These are phyloP conservation scores for Sebastes aleutianus DNA, from an alignment of 2,797 vertebrate genomes.

Conservation along the genomic window DNA sequence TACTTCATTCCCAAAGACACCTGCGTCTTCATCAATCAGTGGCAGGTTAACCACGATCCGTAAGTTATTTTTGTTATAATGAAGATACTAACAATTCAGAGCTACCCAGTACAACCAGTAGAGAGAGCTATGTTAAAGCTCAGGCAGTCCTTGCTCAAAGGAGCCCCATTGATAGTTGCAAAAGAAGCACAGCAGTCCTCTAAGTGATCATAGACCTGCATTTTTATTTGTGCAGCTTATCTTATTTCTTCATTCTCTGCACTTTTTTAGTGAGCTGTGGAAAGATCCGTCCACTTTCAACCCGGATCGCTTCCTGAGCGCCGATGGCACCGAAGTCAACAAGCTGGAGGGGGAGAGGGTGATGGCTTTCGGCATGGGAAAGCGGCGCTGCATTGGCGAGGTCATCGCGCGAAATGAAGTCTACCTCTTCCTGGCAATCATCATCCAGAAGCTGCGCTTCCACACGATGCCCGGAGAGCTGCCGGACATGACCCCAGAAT, in stretches of 20 bases:
- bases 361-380: constrained; percentile 88
- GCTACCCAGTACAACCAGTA: background rate
- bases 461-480: constrained; percentile 64
- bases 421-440: constrained; percentile 89
- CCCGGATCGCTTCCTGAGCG: constrained; percentile 88
- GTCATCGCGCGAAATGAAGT: constrained; percentile 88
- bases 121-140: background rate
- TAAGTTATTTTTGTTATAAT: constrained; percentile 78
- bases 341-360: constrained; percentile 85
- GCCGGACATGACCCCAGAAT: constrained; percentile 88
- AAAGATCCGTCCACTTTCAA: constrained; percentile 87
- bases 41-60: constrained; percentile 95
- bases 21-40: constrained; percentile 96
- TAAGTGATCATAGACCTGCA: background rate
- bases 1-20: constrained; percentile 92
- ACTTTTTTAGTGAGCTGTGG: constrained; percentile 85
- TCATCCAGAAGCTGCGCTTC: constrained; percentile 89
- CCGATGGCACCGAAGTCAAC: constrained; percentile 76
- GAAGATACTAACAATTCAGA: background rate
- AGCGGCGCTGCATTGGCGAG: constrained; percentile 90
- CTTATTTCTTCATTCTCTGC: constrained; percentile 2
- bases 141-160: background rate
- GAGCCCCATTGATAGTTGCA: background rate
- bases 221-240: background rate
- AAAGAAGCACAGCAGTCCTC: background rate